These are phyloP conservation scores for Chrysochloris asiatica DNA, from an alignment of 2,113 vertebrate species.

Conservation along the genomic window DNA sequence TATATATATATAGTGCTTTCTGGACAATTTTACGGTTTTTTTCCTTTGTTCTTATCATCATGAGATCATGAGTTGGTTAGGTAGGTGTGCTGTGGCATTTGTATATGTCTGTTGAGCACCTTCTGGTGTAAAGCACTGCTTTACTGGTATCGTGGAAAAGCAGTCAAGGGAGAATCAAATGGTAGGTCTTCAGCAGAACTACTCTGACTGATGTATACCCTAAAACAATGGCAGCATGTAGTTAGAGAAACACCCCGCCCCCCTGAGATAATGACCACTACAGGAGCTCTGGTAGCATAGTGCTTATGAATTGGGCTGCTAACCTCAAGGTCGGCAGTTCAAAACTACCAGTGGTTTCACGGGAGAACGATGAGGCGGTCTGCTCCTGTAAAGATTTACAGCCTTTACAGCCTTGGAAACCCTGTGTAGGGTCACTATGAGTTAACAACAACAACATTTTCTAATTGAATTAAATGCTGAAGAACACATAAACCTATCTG, in stretches of 20 bases:
- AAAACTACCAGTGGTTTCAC: too few species aligned
- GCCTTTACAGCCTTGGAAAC: not conserved
- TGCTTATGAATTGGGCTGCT: too few species aligned
- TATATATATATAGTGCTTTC: too few species aligned
- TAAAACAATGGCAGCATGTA: not conserved
- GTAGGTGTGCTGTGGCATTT: not conserved
- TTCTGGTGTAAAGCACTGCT: not conserved
- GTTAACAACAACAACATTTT: too few species aligned
- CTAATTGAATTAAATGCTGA: too few species aligned
- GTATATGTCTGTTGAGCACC: not conserved
- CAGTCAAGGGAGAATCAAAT: not conserved
- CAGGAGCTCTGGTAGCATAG: too few species aligned
- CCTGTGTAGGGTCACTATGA: too few species aligned
- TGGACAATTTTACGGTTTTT: not conserved
- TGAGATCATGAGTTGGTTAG: not conserved
- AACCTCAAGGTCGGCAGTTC: too few species aligned
- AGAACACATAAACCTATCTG: not conserved
- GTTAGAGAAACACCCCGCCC: not conserved
- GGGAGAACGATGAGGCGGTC: too few species aligned
- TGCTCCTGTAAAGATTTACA: too few species aligned
- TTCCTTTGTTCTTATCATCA: not conserved
- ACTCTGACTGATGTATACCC: not conserved
- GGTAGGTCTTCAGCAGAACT: slow-evolving; percentile 13
- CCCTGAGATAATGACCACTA: too few species aligned
- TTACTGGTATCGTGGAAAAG: not conserved